A percentile compares a stretch with the other conserved stretches of the same genome.
These are phyloP conservation scores for Anhinga rufa DNA, from an alignment of 2,113 vertebrate genomes.

Conservation along the genomic window DNA sequence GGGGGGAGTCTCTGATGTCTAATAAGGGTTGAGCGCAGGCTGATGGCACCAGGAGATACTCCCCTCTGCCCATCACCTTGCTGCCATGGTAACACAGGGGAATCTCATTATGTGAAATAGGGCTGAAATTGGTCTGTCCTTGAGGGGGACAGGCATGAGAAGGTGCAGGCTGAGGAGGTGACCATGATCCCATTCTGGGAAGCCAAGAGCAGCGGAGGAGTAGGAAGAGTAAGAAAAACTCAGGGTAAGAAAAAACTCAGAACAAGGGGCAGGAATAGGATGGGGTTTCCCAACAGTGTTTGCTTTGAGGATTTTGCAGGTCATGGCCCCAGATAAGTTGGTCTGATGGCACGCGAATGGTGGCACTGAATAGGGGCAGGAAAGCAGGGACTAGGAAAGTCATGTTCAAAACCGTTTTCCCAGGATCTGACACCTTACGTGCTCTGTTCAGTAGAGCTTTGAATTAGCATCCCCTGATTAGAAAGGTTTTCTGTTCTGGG, in stretches of 20 bases:
- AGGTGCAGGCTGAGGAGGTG: background rate
- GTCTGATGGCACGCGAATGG: background rate
- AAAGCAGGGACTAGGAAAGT: too few relatives aligned
- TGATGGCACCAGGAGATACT: background rate
- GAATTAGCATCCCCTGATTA: too few relatives aligned
- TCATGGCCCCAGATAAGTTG: too few relatives aligned
- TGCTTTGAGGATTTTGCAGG: background rate
- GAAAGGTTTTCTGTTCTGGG: background rate
- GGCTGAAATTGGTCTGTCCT: background rate
- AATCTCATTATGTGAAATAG: background rate
- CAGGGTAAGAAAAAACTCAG: background rate
- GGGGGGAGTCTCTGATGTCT: background rate
- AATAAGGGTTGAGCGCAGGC: background rate
- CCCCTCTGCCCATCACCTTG: background rate
- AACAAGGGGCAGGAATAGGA: background rate
- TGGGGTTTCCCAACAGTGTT: background rate
- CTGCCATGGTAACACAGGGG: background rate
- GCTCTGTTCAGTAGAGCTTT: background rate
- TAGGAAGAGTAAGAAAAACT: too few relatives aligned
- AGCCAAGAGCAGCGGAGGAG: background rate
- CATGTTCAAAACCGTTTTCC: background rate
- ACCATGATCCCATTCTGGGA: rapidly evolving
- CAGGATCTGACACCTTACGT: rapidly evolving
- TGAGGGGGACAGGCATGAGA: too few relatives aligned
- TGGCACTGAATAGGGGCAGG: background rate